phyloP scores from a whole-genome alignment of 2,888 invertebrate species.

The Congeria kusceri region DNA sequence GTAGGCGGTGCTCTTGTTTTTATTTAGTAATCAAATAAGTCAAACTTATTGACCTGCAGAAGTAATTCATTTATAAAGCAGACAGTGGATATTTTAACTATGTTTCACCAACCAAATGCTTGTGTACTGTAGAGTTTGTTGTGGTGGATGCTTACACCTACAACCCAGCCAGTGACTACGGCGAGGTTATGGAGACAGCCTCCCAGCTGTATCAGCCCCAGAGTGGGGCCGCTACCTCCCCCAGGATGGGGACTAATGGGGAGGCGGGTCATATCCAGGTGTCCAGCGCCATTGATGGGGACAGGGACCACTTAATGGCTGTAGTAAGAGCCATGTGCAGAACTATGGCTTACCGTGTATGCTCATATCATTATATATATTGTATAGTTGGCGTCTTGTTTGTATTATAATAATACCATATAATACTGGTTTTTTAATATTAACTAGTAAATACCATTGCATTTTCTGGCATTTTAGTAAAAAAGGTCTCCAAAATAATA shows the following conservation, averaged over 20 bases:
- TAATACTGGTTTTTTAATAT: too few species aligned
- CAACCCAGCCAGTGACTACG: constrained; percentile 55
- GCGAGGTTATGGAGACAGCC: constrained; percentile 63
- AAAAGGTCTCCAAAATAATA: too few species aligned
- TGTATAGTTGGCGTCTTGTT: not conserved
- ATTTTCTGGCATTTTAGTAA: too few species aligned
- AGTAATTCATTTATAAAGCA: too few species aligned
- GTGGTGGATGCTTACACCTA: constrained; percentile 62
- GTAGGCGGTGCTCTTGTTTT: too few species aligned
- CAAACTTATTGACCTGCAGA: too few species aligned
- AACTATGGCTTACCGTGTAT: constrained; percentile 78
- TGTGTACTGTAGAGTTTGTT: constrained; percentile 60
- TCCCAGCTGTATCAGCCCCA: constrained; percentile 55
- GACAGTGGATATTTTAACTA: too few species aligned
- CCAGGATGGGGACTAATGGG: not conserved
- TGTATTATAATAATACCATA: too few species aligned
- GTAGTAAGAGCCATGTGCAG: constrained; percentile 71
- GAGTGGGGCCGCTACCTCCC: not conserved
- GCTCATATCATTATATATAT: too few species aligned
- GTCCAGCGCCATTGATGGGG: constrained; percentile 62
- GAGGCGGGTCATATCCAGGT: constrained; percentile 31
- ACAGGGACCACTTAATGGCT: constrained; percentile 71
- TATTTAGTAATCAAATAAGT: too few species aligned
- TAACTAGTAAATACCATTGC: too few species aligned
- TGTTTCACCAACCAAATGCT: too few species aligned